Conservation (phyloP, 92 coral and sea anemone species). For the Epizoanthus stellaris region DNA sequence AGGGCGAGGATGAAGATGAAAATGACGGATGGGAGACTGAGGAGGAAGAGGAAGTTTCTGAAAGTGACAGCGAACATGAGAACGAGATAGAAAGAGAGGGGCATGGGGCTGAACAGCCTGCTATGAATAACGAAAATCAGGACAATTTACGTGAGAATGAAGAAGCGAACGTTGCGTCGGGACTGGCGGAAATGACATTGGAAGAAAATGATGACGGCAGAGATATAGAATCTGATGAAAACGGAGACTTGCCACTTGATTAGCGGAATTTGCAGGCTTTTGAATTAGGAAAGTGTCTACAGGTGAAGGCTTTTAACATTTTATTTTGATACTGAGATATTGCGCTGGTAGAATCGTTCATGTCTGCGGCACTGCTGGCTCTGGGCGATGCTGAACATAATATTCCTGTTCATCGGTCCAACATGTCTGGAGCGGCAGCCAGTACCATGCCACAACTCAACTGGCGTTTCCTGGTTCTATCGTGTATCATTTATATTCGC, state of each 20-base stretch:
- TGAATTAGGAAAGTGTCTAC: too few species aligned
- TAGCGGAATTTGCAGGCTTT: not conserved
- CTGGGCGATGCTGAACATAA: too few species aligned
- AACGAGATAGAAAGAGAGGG: constrained; percentile 10
- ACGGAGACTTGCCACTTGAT: constrained; percentile 37
- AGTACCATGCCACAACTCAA: too few species aligned
- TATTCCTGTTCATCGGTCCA: too few species aligned
- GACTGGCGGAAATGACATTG: not conserved
- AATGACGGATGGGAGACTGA: constrained; percentile 73
- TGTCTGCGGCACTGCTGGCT: too few species aligned
- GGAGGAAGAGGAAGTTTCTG: constrained; percentile 64
- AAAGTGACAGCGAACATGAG: constrained; percentile 46
- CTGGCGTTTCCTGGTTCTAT: too few species aligned
- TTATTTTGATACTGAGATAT: too few species aligned
- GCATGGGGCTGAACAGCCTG: constrained; percentile 4
- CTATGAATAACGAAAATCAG: not conserved
- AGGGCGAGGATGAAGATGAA: constrained; percentile 39
- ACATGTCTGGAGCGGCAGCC: too few species aligned
- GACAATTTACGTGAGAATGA: constrained; percentile 8
- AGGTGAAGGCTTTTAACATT: too few species aligned
- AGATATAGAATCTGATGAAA: not conserved
- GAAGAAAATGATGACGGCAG: not conserved
- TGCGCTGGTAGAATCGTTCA: too few species aligned
- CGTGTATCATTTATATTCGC: too few species aligned
- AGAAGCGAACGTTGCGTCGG: not conserved